phyloP scores from a whole-genome alignment of 2,888 invertebrate genomes.

The Iphiclides podalirius region DNA sequence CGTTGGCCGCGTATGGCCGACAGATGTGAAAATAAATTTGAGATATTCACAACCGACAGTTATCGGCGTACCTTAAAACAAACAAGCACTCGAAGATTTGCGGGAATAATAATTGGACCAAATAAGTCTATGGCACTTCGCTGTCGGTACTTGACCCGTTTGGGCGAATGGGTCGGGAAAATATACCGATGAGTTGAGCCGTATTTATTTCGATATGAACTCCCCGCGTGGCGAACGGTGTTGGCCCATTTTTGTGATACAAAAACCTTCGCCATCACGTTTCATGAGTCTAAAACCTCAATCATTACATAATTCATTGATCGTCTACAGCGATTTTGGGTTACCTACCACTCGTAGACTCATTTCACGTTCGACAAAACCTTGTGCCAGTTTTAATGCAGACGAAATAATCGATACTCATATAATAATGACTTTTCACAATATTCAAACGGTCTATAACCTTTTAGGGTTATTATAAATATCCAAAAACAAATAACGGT shows the following conservation, averaged over 20 bases:
- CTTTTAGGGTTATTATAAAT: not conserved
- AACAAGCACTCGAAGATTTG: slow-evolving; percentile 6
- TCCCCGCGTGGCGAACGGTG: too few species aligned
- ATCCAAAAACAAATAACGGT: not conserved
- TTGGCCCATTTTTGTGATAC: too few species aligned
- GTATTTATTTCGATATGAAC: too few species aligned
- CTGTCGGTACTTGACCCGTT: slow-evolving; percentile 16
- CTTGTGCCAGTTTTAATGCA: slow-evolving; percentile 19
- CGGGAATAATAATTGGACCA: slow-evolving; percentile 13
- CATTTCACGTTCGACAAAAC: slow-evolving; percentile 10
- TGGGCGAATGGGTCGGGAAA: slow-evolving; percentile 12
- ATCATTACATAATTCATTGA: too few species aligned
- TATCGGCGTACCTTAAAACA: too few species aligned
- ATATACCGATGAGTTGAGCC: not conserved
- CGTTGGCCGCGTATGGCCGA: not conserved
- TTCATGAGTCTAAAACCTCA: too few species aligned
- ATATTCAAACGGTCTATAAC: not conserved
- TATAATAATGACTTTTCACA: not conserved
- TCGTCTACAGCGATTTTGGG: not conserved
- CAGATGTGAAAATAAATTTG: not conserved
- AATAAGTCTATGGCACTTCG: slow-evolving; percentile 19
- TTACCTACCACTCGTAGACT: not conserved
- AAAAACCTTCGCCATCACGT: too few species aligned
- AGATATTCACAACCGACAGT: not conserved
- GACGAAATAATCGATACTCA: slow-evolving; percentile 13